Base-by-base conservation (phyloP, 2,113 vertebrate species). In the Thunnus maccoyii region DNA sequence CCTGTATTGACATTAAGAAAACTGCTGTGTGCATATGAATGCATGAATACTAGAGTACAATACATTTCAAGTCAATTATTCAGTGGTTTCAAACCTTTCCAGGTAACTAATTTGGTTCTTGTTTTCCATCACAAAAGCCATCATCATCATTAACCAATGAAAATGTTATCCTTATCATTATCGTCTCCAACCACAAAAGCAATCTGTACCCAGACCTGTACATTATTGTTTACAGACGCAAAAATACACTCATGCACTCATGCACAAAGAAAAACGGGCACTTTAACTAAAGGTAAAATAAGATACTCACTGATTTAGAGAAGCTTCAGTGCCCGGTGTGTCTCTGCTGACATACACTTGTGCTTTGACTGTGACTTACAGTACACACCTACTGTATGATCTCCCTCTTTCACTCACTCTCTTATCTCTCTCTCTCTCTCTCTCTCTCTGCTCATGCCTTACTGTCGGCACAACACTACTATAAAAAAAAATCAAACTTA, bases 221-320 rank as follows among this genome's bases (percentile, higher is more conserved):
- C 5, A 50, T 25, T 48, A 22, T 1, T 32, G 10, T 12, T 57
- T 30, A 4, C 10, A 69, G 11, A 30, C 22, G 12, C 4, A 65
- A 55, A 25, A 52, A 47, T 3, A 11, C 0, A 58, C 25, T 16
- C 3, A 36, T 13, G 18, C 0, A 58, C 25, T 16, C 3, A 36
- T 13, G 18, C 41, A 71, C 13, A 32, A 27, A 69, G 4, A 50
- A 69, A 30, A 58, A 61, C 1, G n/a, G 1, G 11, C 15, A 6
- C 5, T n/a, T 18, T 5, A 52, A 27, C 7, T 25, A 2, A 36
- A 32, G 2, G 9, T 61, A 32, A 67, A 77, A 56, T 68, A 7
- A 48, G 17, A 11, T 47, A 86, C 87, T 92, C 52, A 88, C 85
- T 30, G 73, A 18, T n/a, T 27, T 48, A 72, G 61, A 66, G 66